These are phyloP conservation scores for Drosophila parabipectinata DNA, from an alignment of 1,140 invertebrate genomes.

Conservation along the genomic window DNA sequence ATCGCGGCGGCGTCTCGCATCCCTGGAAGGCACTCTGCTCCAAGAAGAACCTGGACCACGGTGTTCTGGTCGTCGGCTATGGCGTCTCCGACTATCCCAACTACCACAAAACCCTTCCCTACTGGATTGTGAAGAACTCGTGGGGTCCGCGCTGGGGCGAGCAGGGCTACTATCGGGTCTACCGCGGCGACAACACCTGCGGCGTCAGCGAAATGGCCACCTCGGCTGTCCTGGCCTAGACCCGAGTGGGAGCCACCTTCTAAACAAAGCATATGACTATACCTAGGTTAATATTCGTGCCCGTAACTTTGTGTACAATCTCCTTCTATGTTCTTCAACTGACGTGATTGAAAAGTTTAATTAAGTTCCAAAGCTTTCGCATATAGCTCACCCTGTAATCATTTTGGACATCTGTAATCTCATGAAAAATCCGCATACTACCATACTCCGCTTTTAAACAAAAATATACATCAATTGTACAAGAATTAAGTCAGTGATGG, in stretches of 20 bases:
- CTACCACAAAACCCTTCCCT: constrained; percentile 93
- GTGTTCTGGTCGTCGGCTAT: constrained; percentile 97
- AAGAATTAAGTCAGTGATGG: constrained; percentile 8
- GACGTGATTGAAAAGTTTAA: constrained; percentile 15
- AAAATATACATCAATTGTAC: constrained; percentile 66
- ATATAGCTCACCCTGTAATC: constrained; percentile 42
- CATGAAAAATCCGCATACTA: constrained; percentile 49
- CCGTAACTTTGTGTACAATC: constrained; percentile 44
- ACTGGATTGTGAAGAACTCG: constrained; percentile 97
- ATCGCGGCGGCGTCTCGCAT: constrained; percentile 98
- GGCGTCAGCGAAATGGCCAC: constrained; percentile 96
- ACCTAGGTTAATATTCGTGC: constrained; percentile 58
- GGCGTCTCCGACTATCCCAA: constrained; percentile 92
- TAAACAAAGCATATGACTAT: constrained; percentile 37
- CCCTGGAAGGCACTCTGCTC: constrained; percentile 95
- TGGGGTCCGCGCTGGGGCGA: constrained; percentile 93
- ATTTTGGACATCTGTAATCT: constrained; percentile 63
- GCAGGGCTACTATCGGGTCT: constrained; percentile 97
- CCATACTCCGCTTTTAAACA: constrained; percentile 50
- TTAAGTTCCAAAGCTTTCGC: constrained; percentile 25
- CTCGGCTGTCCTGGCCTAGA: constrained; percentile 88
- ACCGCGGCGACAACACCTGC: constrained; percentile 97
- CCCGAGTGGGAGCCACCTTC: constrained; percentile 23
- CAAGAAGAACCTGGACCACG: constrained; percentile 93
- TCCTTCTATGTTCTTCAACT: constrained; percentile 25